Evolutionary conservation across 2,113 vertebrate species (phyloP).

Genomic region (Plecturocebus donacophilus): DNA sequence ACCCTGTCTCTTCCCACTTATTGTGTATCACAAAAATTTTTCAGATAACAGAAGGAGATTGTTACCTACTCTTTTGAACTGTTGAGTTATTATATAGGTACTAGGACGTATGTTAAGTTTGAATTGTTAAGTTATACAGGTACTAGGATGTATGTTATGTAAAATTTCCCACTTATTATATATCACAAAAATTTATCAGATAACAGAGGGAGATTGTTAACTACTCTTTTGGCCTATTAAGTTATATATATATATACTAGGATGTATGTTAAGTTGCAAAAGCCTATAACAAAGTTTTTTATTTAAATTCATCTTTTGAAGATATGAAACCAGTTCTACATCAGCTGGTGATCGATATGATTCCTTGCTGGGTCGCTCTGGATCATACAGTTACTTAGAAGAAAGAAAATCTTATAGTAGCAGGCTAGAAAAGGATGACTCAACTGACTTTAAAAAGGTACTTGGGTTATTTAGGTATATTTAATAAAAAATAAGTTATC

Average conservation of each 20-base stretch:
- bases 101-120: conserved; percentile 25
- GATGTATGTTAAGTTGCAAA: conserved; percentile 39
- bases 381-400: conserved; percentile 88
- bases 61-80: conserved; percentile 11
- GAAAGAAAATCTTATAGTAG: conserved; percentile 92
- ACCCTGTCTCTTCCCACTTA: not conserved
- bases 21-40: conserved; percentile 13
- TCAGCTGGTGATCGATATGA: conserved; percentile 91
- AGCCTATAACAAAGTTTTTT: conserved; percentile 37
- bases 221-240: conserved; percentile 23
- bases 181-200: conserved; percentile 18
- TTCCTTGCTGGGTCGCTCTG: conserved; percentile 85
- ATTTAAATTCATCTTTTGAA: conserved; percentile 75
- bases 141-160: too few species aligned
- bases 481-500: conserved; percentile 33
- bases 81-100: not conserved
- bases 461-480: conserved; percentile 19
- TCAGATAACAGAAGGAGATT: not conserved
- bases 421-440: conserved; percentile 93
- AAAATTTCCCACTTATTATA: not conserved
- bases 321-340: conserved; percentile 86
- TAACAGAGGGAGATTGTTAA: not conserved
- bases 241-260: not conserved
- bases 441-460: conserved; percentile 98
- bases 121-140: too few species aligned